These are phyloP conservation scores for Eumacrocentrus americanus DNA, from an alignment of 2,888 invertebrate species.

Conservation along the genomic window DNA sequence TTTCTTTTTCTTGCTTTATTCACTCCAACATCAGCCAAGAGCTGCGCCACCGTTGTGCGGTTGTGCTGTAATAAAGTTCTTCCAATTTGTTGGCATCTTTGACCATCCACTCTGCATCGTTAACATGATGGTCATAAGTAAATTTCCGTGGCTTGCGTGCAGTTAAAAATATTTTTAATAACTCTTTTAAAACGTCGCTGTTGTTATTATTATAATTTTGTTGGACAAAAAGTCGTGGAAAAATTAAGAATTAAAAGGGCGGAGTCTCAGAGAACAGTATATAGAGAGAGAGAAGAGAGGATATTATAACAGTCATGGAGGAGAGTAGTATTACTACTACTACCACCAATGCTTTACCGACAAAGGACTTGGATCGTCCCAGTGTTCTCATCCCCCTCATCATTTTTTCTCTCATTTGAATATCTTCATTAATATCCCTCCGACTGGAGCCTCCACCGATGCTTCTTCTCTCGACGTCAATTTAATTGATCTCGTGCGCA, in stretches of 20 bases:
- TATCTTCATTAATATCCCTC: constrained; percentile 60
- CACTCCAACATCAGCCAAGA: too few species aligned
- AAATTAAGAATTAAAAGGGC: not conserved
- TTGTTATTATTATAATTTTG: not conserved
- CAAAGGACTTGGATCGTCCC: constrained; percentile 50
- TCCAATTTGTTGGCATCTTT: not conserved
- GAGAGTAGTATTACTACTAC: too few species aligned
- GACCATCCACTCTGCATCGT: not conserved
- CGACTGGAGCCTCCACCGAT: constrained; percentile 35
- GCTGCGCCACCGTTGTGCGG: too few species aligned
- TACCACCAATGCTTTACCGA: too few species aligned
- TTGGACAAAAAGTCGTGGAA: not conserved
- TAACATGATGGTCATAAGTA: not conserved
- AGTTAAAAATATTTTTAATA: not conserved
- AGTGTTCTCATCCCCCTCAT: constrained; percentile 58
- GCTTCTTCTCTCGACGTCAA: constrained; percentile 51
- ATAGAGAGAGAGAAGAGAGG: not conserved
- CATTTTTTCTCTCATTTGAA: constrained; percentile 57
- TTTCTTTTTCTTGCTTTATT: constrained; percentile 1
- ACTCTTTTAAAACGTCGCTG: not conserved
- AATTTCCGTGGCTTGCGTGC: not conserved
- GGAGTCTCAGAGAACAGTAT: not conserved
- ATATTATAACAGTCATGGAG: too few species aligned
- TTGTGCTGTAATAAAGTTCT: not conserved
- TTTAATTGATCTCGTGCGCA: constrained; percentile 54